Percentiles rank a stretch among this genome's conserved stretches.
These are phyloP conservation scores for Daphoenositta chrysoptera DNA, from an alignment of 2,113 vertebrate genomes.

Conservation along the genomic window DNA sequence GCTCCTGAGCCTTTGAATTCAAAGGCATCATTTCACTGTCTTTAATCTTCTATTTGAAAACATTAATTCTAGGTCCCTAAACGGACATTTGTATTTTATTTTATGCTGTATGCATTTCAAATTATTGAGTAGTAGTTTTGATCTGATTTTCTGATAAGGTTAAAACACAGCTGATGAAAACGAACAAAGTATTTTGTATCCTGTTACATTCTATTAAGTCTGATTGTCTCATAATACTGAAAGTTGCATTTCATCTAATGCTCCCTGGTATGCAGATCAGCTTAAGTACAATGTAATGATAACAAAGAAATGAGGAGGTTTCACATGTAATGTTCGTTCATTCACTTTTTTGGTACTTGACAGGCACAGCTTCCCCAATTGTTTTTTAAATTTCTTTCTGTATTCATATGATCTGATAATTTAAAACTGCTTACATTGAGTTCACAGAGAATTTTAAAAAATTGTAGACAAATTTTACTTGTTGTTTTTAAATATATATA, in stretches of 20 bases:
- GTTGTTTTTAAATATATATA: background rate
- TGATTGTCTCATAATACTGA: background rate
- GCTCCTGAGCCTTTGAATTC: background rate
- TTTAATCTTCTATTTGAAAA: conserved; percentile 3
- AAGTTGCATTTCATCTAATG: background rate
- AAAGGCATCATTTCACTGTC: background rate
- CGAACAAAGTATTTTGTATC: background rate
- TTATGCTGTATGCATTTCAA: background rate
- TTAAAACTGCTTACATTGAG: background rate
- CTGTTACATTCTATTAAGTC: background rate
- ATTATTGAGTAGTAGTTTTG: conserved; percentile 9
- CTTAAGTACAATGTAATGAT: background rate
- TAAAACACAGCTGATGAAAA: conserved; percentile 24
- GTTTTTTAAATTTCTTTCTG: background rate
- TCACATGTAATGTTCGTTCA: background rate
- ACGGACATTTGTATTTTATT: background rate
- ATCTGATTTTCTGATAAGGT: conserved; percentile 23
- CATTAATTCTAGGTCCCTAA: background rate
- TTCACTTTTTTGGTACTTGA: background rate
- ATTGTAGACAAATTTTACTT: background rate
- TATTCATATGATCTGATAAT: background rate
- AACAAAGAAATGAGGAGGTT: background rate
- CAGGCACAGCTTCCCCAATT: background rate
- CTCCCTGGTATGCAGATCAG: background rate
- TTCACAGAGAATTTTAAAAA: background rate